Conservation (phyloP, 2,797 vertebrate genomes). For the Ciconia nigra region DNA sequence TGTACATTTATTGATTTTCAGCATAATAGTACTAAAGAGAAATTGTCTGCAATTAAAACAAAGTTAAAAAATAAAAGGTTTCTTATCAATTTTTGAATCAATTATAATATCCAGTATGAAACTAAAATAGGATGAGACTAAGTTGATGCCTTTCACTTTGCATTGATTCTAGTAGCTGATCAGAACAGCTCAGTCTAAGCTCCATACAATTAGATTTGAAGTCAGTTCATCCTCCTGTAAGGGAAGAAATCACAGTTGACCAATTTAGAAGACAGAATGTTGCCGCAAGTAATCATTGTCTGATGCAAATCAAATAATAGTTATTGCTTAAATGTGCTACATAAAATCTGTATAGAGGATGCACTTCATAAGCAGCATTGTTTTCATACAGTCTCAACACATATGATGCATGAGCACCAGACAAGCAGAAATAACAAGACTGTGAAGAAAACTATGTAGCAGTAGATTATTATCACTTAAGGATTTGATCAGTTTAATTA, state of each 20-base stretch:
- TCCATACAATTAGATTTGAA: neutral
- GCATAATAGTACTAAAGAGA: neutral
- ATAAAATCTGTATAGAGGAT: neutral
- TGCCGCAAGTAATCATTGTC: neutral
- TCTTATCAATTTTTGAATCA: neutral
- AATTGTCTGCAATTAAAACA: neutral
- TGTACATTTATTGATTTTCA: neutral
- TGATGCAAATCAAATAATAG: conserved; percentile 5
- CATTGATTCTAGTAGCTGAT: neutral
- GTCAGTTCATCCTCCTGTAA: neutral
- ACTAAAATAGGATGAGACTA: neutral
- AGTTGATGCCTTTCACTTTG: neutral
- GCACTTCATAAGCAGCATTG: neutral
- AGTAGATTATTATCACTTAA: neutral
- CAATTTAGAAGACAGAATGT: neutral
- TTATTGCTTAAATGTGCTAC: neutral
- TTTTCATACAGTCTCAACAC: neutral
- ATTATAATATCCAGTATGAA: neutral
- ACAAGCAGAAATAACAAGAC: neutral
- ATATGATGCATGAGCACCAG: neutral
- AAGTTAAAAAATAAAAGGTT: neutral
- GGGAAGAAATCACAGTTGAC: neutral
- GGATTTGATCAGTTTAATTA: neutral
- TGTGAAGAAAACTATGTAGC: neutral
- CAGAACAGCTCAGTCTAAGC: neutral